Percentiles rank a stretch among this genome's conserved stretches.
These are phyloP conservation scores for Polypedilum vanderplanki DNA, from an alignment of 1,140 invertebrate genomes.

Conservation along the genomic window DNA sequence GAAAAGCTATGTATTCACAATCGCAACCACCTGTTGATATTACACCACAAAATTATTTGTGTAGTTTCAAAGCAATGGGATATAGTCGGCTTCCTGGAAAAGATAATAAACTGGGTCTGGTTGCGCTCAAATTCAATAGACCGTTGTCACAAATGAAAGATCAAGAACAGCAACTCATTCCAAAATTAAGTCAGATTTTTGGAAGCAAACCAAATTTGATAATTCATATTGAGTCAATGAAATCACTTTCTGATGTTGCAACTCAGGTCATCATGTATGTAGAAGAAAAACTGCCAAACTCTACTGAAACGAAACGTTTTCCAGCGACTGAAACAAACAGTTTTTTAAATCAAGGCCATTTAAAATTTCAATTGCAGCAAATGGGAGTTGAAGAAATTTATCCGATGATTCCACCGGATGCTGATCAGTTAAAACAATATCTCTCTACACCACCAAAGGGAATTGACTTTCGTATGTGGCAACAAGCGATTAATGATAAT, in stretches of 20 bases:
- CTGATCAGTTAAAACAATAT: slow-evolving; percentile 78
- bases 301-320: slow-evolving; percentile 56
- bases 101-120: slow-evolving; percentile 80
- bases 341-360: slow-evolving; percentile 59
- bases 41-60: slow-evolving; percentile 82
- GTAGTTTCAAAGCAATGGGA: slow-evolving; percentile 86
- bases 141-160: slow-evolving; percentile 38
- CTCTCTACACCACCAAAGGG: slow-evolving; percentile 76
- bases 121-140: slow-evolving; percentile 75
- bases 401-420: slow-evolving; percentile 58
- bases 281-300: slow-evolving; percentile 63
- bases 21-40: slow-evolving; percentile 68
- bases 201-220: slow-evolving; percentile 78
- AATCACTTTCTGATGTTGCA: slow-evolving; percentile 64
- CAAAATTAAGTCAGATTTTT: slow-evolving; percentile 58
- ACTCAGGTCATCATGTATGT: slow-evolving; percentile 73
- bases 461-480: slow-evolving; percentile 72
- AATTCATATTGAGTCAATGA: slow-evolving; percentile 68
- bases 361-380: slow-evolving; percentile 61
- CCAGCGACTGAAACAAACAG: slow-evolving; percentile 63
- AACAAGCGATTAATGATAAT: slow-evolving; percentile 88
- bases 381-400: slow-evolving; percentile 57
- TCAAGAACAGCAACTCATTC: slow-evolving; percentile 65
- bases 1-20: slow-evolving; percentile 68
- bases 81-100: slow-evolving; percentile 76